A percentile compares a stretch with the other conserved stretches of the same genome.
phyloP scores from a whole-genome alignment of 2,113 vertebrate species.

The Gambusia affinis region DNA sequence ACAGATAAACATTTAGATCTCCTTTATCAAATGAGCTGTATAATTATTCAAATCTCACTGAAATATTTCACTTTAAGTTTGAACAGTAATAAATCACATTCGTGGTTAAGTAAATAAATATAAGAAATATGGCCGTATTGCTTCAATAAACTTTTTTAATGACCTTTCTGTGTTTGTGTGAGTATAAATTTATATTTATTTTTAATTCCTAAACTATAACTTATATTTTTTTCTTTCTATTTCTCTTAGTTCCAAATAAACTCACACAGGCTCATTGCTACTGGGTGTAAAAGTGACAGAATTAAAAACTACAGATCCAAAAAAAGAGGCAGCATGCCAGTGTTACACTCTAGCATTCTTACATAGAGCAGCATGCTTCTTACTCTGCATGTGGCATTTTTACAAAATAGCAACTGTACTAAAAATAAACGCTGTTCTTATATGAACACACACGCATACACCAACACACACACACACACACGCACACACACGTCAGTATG shows the following conservation, averaged over 20 bases:
- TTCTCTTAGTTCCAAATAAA: background rate
- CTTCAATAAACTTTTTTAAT: no score
- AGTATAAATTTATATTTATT: no score
- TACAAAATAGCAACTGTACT: background rate
- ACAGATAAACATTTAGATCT: no score
- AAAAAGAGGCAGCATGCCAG: background rate
- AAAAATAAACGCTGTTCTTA: slow-evolving; percentile 7
- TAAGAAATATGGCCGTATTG: no score
- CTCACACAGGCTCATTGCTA: background rate
- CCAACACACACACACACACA: background rate
- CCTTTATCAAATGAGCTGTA: no score
- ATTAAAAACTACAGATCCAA: background rate
- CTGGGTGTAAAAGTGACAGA: background rate
- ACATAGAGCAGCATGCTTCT: background rate
- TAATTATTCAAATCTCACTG: no score
- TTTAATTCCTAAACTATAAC: no score
- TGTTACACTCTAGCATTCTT: background rate
- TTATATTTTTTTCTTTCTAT: background rate
- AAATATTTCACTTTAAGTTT: no score
- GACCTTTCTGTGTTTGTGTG: no score
- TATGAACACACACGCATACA: background rate
- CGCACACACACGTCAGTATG: slow-evolving; percentile 15
- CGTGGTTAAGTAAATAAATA: no score
- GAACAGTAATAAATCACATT: no score
- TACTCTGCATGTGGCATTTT: background rate